phyloP scores from a whole-genome alignment of 2,797 vertebrate genomes.

The Enteromius treurensis region DNA sequence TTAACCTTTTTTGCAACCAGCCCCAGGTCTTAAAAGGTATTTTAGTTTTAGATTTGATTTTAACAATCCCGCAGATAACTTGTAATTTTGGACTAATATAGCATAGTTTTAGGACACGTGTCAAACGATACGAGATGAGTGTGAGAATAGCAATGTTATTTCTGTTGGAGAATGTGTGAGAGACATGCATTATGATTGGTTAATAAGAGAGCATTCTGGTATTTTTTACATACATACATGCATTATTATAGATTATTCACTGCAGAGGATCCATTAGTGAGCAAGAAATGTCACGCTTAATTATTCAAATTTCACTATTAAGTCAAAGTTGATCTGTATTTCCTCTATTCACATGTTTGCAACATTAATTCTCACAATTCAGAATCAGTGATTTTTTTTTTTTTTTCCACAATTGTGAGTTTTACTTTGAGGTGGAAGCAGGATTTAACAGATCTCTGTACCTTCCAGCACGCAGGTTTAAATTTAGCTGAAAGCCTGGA shows the following conservation, averaged over 20 bases:
- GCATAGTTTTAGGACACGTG: too few species aligned
- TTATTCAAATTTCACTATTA: not conserved
- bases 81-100: too few species aligned
- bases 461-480: not conserved
- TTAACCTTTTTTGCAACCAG: too few species aligned
- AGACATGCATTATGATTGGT: not conserved
- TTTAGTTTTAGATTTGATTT: too few species aligned
- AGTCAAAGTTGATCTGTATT: too few species aligned
- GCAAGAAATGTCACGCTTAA: not conserved
- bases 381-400: not conserved
- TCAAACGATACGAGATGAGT: not conserved
- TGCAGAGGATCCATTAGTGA: not conserved
- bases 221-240: too few species aligned
- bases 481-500: constrained; percentile 2
- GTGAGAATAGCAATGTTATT: not conserved
- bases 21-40: too few species aligned
- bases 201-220: not conserved
- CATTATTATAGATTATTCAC: not conserved
- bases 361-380: not conserved
- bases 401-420: not conserved
- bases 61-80: too few species aligned
- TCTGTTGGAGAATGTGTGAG: not conserved
- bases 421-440: not conserved
- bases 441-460: not conserved
- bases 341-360: not conserved